Conservation (phyloP, 2,888 invertebrate species). For the Drosophila rubida region DNA sequence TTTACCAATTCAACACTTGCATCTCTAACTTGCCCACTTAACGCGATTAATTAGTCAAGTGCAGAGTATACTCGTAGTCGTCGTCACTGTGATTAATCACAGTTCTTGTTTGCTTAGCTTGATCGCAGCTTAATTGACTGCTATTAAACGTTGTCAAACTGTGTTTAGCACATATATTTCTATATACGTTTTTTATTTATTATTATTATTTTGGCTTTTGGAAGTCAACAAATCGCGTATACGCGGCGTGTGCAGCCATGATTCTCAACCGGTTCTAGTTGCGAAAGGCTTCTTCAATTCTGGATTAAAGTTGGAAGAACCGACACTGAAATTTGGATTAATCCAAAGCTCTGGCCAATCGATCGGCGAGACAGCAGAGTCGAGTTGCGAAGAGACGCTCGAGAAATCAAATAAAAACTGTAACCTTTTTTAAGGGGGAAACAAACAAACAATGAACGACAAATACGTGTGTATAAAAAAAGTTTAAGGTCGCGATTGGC, state of each 20-base stretch:
- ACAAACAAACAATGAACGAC: slow-evolving; percentile 14
- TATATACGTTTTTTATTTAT: slow-evolving; percentile 18
- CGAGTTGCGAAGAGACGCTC: neutral
- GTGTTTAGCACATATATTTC: slow-evolving; percentile 31
- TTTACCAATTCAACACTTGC: too few species aligned
- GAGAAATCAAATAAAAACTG: slow-evolving; percentile 16
- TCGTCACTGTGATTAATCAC: neutral
- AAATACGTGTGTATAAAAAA: neutral
- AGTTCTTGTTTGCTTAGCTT: slow-evolving; percentile 15
- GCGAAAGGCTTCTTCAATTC: neutral
- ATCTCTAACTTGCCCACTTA: too few species aligned
- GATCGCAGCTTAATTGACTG: slow-evolving; percentile 30
- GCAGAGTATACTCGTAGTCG: slow-evolving; percentile 20
- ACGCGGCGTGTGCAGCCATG: slow-evolving; percentile 10
- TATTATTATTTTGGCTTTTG: slow-evolving; percentile 11
- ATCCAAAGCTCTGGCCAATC: slow-evolving; percentile 2
- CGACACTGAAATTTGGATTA: too few species aligned
- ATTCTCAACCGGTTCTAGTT: slow-evolving; percentile 47
- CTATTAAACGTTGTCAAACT: slow-evolving; percentile 45
- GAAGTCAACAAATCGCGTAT: slow-evolving; percentile 12
- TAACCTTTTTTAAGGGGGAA: slow-evolving; percentile 12
- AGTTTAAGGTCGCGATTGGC: slow-evolving; percentile 64
- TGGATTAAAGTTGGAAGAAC: too few species aligned
- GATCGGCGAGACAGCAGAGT: neutral
- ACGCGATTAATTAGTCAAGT: neutral